A percentile compares a stretch with the other conserved stretches of the same genome.
Evolutionary conservation across 2,113 vertebrate genomes (phyloP).

Genomic region (Pardalotus punctatus): DNA sequence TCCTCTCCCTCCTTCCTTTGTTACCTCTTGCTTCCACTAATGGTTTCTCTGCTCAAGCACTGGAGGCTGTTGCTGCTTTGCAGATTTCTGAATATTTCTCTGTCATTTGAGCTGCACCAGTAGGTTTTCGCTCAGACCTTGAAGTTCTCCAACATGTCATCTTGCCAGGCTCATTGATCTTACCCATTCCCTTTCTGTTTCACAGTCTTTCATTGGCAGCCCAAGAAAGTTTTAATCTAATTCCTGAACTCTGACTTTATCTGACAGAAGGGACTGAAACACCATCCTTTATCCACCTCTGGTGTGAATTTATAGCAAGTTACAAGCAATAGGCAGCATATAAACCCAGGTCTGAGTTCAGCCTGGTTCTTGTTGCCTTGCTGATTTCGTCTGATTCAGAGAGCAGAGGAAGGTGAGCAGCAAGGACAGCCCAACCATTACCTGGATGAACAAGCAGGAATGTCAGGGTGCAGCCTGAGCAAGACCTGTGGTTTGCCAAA

Average conservation of each 20-base stretch:
- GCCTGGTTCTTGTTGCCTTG: neutral
- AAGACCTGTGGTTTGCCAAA: neutral
- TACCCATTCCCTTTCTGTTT: neutral
- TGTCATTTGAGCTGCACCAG: slow-evolving; percentile 35
- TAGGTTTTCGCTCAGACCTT: neutral
- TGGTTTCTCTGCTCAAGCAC: slow-evolving; percentile 27
- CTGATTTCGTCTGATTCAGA: neutral
- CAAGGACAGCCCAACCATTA: accelerated
- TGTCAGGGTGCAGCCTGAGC: neutral
- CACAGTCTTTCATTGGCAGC: neutral
- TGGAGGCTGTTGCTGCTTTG: neutral
- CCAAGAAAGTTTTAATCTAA: neutral
- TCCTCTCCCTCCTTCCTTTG: neutral
- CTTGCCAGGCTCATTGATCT: slow-evolving; percentile 31
- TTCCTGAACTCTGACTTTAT: neutral
- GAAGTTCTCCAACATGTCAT: neutral
- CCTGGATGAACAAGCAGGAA: accelerated
- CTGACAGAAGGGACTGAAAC: neutral
- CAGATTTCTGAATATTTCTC: slow-evolving; percentile 37
- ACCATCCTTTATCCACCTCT: neutral
- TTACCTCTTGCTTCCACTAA: slow-evolving; percentile 25
- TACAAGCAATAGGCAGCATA: neutral
- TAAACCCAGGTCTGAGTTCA: neutral
- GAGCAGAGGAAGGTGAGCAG: neutral
- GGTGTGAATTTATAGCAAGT: neutral